Base-by-base conservation (phyloP, 2,888 invertebrate species). In the Diabrotica balteata region DNA sequence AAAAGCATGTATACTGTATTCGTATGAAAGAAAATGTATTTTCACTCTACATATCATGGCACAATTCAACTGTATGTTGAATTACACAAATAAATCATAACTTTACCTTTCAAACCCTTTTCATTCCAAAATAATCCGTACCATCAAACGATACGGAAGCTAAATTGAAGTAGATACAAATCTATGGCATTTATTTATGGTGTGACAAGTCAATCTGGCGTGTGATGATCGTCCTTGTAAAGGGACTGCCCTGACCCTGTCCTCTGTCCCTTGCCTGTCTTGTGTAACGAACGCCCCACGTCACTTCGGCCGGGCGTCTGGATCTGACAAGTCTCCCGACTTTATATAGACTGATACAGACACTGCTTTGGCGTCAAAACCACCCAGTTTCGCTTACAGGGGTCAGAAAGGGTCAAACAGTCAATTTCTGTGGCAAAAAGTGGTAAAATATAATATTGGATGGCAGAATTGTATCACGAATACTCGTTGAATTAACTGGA, bases 161-260 rank as follows among this genome's bases (percentile, higher is more conserved):
- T 55, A 47, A 54, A 63, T 63, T 55, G 45, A 55, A 55, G 55
- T 55, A 49, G 46, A 63, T 55, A 63, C 63, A 50, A 62, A 62
- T 62, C 54, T 42, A 62, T 46, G 64, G 59, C 47, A 52, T 64
- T 63, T 70, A 72, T 70, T 72, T 72, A 72, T 70, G 67, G 72
- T 66, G 73, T 74, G 76, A 76, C 76, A 76, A 74, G 71, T 74
- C 74, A 75, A 73, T 75, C 73, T 76, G 75, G 68, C 69, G 72
- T 73, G 66, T 68, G 63, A 72, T 61, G 67, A 67, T 69, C 66
- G 59, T 67, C 70, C 57, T 63, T 57, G 51, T 51, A 59, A 65
- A 66, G 54, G 57, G 64, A 59, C 59, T 45, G 46, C 11, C 55
- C 59, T 60, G 66, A 66, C 68, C 67, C 63, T 49, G 54, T 54